Base-by-base conservation (phyloP, 2,888 invertebrate genomes). In the Plagiodera versicolora region DNA sequence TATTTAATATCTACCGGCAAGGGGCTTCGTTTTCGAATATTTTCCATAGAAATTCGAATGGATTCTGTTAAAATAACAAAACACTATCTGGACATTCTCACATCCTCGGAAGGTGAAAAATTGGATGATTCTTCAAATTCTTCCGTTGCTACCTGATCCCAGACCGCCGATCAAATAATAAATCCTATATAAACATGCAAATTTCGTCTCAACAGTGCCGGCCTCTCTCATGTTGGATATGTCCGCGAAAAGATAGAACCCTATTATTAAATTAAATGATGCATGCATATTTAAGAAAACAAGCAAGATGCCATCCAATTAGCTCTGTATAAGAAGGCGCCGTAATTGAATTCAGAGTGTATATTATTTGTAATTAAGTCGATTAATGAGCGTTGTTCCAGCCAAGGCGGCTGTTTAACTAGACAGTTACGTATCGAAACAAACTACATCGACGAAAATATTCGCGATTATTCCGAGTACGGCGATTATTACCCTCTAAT, bases 191-290 rank as follows among this genome's bases (percentile, higher is more conserved):
- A 20, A 19, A 53, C 53, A 19, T 44, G 44, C 44, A 44, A 44
- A 53, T 53, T 44, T 28, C 9, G 28, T 10, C 20, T 52, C 49
- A 58, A 32, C 49, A 59, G 45, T 45, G 28, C 47, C 60, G 30
- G 46, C 60, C 60, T 50, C 20, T 60, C 45, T 50, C 44, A n/a
- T 60, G 60, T 60, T 51, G 10, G 35, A 46, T 56, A 39, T n/a
- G 45, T 56, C 45, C 30, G 35, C 39, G 51, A 39, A 51, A 58
- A 58, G 54, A 62, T 58, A 58, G 52, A 58, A 51, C 53, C 56
- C 56, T 20, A 62, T 62, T 58, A 62, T 62, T 62, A 62, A 62
- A 62, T 62, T 62, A 62, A 58, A 58, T 58, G 58, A 58, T 52
- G 55, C 58, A 55, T 62, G 51, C 56, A 58, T 54, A 62, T 55